A percentile compares a stretch with the other conserved stretches of the same genome.
Conservation (phyloP, 92 coral and sea anemone genomes). For the Parazoanthus darwini region DNA sequence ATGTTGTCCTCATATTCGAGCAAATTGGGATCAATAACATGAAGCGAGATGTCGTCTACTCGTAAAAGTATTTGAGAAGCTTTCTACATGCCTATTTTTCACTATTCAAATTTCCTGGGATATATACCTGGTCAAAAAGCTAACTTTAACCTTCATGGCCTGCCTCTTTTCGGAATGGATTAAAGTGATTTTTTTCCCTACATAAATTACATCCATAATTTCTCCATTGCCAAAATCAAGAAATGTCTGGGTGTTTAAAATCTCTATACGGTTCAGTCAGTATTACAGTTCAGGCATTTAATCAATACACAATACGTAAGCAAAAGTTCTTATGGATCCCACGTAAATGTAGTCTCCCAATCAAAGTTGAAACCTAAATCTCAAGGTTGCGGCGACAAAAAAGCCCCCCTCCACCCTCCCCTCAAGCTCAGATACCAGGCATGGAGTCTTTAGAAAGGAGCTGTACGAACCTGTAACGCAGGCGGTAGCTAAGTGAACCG, state of each 20-base stretch:
- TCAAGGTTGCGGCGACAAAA: not conserved
- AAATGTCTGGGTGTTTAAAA: too few species aligned
- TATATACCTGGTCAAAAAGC: too few species aligned
- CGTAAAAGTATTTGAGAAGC: not conserved
- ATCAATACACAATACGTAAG: too few species aligned
- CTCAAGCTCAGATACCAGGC: not conserved
- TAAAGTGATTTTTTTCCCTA: too few species aligned
- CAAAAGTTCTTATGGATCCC: not conserved
- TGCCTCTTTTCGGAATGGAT: too few species aligned
- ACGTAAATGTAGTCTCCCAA: not conserved
- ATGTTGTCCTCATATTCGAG: not conserved
- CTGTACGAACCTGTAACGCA: conserved; percentile 60
- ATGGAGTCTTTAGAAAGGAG: not conserved
- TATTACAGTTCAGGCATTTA: too few species aligned
- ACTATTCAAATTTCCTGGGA: too few species aligned
- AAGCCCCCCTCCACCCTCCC: not conserved
- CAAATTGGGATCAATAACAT: not conserved
- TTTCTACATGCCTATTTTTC: not conserved
- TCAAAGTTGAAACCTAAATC: not conserved
- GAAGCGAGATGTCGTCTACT: not conserved
- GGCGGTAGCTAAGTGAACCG: conserved; percentile 58
- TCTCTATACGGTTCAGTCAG: too few species aligned
- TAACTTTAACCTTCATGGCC: too few species aligned
- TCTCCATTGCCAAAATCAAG: too few species aligned
- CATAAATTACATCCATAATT: too few species aligned